Evolutionary conservation across 2,888 invertebrate genomes (phyloP).

Genomic region (Catocala nupta): DNA sequence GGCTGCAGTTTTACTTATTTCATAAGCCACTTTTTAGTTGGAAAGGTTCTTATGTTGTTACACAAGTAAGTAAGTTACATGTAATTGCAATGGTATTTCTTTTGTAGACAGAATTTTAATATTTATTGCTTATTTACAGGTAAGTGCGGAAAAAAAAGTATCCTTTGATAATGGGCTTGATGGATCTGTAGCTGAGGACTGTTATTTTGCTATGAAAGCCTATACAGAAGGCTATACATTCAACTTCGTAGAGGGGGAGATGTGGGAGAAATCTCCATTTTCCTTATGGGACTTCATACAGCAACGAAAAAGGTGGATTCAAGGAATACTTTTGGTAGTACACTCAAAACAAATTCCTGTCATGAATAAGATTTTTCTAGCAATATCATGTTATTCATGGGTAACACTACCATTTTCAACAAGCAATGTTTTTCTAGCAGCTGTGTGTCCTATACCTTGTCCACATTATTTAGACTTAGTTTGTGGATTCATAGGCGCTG

Average conservation of each 20-base stretch:
- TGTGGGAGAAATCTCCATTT: slow-evolving; percentile 99
- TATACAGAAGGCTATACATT: slow-evolving; percentile 96
- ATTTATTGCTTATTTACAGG: slow-evolving; percentile 81
- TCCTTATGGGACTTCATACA: slow-evolving; percentile 98
- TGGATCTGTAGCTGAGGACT: slow-evolving; percentile 99
- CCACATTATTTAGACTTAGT: slow-evolving; percentile 94
- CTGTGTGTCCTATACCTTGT: slow-evolving; percentile 95
- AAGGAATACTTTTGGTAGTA: slow-evolving; percentile 95
- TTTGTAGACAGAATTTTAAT: background rate
- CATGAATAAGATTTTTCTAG: slow-evolving; percentile 93
- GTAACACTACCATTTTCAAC: slow-evolving; percentile 97
- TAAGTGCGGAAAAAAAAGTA: slow-evolving; percentile 95
- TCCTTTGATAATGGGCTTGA: slow-evolving; percentile 98
- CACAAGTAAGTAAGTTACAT: slow-evolving; percentile 89
- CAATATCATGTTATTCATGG: slow-evolving; percentile 98
- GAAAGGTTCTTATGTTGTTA: slow-evolving; percentile 99
- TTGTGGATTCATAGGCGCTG: slow-evolving; percentile 96
- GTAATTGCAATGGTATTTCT: background rate
- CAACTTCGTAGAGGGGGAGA: slow-evolving; percentile 98
- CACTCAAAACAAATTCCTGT: slow-evolving; percentile 94
- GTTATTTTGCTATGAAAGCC: slow-evolving; percentile 98
- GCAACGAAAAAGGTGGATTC: slow-evolving; percentile 98
- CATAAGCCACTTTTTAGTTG: slow-evolving; percentile 98
- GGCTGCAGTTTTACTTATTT: slow-evolving; percentile 96
- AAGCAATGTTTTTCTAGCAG: slow-evolving; percentile 95